Base-by-base conservation (phyloP, 2,113 vertebrate species). In the Melanerpes formicivorus region DNA sequence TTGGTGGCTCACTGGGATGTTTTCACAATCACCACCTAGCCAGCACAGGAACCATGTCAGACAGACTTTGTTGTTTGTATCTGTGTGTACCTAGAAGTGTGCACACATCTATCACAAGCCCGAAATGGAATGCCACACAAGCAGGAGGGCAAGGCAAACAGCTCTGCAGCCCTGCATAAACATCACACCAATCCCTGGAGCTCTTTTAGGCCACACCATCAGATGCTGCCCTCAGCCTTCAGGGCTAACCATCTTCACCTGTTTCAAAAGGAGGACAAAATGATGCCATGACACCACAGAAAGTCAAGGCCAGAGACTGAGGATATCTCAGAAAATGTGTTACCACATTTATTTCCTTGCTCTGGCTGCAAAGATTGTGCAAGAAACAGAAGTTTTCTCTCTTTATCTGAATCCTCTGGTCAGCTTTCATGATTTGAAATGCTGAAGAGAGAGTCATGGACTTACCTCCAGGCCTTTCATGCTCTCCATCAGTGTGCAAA, bases 391-490 rank as follows among this genome's bases (percentile, higher is more conserved):
- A 55, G 32, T 19, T 65, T 56, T 81, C 42, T 34, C 34, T 21
- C 87, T 89, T 42, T 58, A 46, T 37, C 34, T 29, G 10, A 50
- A 58, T 55, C 19, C 11, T 72, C 37, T 10, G 6, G 3, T 44
- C 37, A 81, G 48, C 55, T 84, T 80, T 22, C 66, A 82, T 29
- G 37, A 66, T 79, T 3, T 5, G n/a, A 46, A 80, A 59, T 30
- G 32, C 17, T 26, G 59, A 11, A 82, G 73, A 4, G 63, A 76
- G 40, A 90, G 48, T 79, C n/a, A 44, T 9, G n/a, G 59, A 83
- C 37, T 81, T 97, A 99, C 99, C 99, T 87, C 99, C 99, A 4
- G 99, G 98, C 16, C 98, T 98, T 87, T 99, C 98, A 4, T 99
- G 98, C 30, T 96, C 97, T 71, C 98, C 98, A 77, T 99, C 99